Evolutionary conservation across 2,113 vertebrate species (phyloP), one percentile per base, ranked within the genome.

Genomic region (Brachypodius melanocephalos): DNA sequence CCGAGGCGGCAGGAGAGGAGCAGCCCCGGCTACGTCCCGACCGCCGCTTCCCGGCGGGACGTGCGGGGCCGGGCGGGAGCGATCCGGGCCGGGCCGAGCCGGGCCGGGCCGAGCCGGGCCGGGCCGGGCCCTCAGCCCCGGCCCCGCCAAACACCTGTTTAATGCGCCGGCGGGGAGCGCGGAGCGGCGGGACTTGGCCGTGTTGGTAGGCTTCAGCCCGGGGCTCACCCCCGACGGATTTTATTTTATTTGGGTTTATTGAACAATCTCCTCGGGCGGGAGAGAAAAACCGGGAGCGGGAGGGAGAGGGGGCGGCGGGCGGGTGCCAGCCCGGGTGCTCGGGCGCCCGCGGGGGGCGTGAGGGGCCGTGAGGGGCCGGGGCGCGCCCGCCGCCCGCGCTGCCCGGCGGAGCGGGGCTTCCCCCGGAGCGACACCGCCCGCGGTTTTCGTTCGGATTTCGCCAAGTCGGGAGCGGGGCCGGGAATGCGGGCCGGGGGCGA

Each of bases 131-230:
- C 51, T 28, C 34, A 61, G 63, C 49, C 32, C 43, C n/a, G 49
- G 74, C 62, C 74, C 74, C 29, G 14, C 55, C 72, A 31, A 61
- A 95, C 96, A 97, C 96, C 96, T 97, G 96, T 96, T 95, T 93
- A 88, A 94, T 85, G 85, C 68, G 49, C 69, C 79, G 52, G 72
- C 59, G 68, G 78, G 45, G 26, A 85, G 59, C 75, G 65, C 57
- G 62, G 68, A 80, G 72, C 63, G 58, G 85, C 36, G 79, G 79
- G 81, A 79, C 31, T 90, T 29, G 78, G 77, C 29, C 69, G 45
- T 18, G 42, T 12, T 73, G 69, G 83, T 85, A 77, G 89, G 87
- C 75, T 93, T 51, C 57, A 38, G 19, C 43, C 57, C 17, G 75
- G 71, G 87, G 71, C 31, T 93, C 75, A 25, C 69, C 75, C 46